Base-by-base conservation (phyloP, 1,140 invertebrate species). In the Caerostris darwini region DNA sequence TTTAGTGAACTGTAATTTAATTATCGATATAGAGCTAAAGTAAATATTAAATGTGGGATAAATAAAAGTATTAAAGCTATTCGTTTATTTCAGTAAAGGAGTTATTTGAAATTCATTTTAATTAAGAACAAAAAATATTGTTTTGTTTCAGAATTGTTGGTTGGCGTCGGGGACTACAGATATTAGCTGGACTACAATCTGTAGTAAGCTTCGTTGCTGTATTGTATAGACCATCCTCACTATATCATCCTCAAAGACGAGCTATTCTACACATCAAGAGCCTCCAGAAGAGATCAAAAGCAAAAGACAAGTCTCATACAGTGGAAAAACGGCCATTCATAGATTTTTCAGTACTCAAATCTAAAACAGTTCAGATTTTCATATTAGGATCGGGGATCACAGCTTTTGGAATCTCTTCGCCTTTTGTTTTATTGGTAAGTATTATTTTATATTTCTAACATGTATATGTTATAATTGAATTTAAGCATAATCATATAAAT, bases 231-330 rank as follows among this genome's bases (percentile, higher is more conserved):
- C 98, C 98, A 71, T 98, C 98, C 7, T 98, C 98, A 5, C 96
- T 98, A 1, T 99, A 99, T 96, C 98, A 98, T 96, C 98, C 98
- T 0, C 98, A 98, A 95, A 96, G 98, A 12, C 97, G 98, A 82
- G 98, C 98, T 81, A 98, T 99, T 95, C 97, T 98, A 81, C 98
- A 99, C 96, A 96, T 98, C 89, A 98, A 98, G 96, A 98, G 98
- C 96, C 98, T 95, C 91, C 92, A 95, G 95, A 88, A 94, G 95
- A 71, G 91, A 34, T 86, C 91, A 7, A 91, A 91, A 83, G 57
- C 58, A 19, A 94, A 90, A 19, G 87, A 87, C n/a, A 67, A 82
- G 57, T n/a, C 57, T 96, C 95, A 96, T 19, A 53, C 56, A 0
- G 53, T 85, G 8, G 81, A 92, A 5, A 97, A 97, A 95, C 97